Evolutionary conservation across 2,888 invertebrate species (phyloP).

Genomic region (Macrophya alboannulata): DNA sequence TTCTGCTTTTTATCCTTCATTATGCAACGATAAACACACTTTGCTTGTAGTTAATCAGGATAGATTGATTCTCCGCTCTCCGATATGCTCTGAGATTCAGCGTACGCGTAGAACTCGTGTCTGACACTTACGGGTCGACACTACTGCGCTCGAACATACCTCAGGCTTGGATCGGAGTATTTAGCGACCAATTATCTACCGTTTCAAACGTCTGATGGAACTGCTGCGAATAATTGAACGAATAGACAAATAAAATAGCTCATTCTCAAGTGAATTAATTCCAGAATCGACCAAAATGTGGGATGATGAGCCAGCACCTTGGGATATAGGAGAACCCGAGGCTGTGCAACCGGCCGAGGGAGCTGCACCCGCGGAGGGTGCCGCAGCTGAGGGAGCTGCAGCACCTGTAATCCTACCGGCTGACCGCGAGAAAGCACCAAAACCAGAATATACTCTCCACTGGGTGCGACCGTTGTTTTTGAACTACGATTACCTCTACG

Average conservation of each 20-base stretch:
- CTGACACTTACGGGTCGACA: conserved; percentile 9
- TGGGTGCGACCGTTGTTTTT: conserved; percentile 93
- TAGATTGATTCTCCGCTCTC: neutral
- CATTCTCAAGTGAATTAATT: neutral
- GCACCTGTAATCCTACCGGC: conserved; percentile 78
- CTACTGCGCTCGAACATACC: neutral
- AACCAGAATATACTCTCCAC: conserved; percentile 88
- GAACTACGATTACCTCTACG: conserved; percentile 91
- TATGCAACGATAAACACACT: neutral
- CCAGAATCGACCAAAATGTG: conserved; percentile 58
- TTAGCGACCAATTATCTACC: neutral
- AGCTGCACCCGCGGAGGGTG: conserved; percentile 76
- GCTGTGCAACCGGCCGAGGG: conserved; percentile 70
- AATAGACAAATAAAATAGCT: neutral
- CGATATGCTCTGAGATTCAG: neutral
- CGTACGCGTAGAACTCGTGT: neutral
- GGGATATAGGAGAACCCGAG: conserved; percentile 68
- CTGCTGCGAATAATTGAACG: neutral
- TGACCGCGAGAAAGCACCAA: conserved; percentile 83
- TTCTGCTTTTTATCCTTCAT: neutral
- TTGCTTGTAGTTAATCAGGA: neutral
- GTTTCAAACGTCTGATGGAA: neutral
- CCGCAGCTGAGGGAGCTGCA: conserved; percentile 80
- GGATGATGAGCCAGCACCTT: conserved; percentile 74
- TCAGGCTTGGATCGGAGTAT: neutral